Conservation (phyloP, 2,888 invertebrate species). For the Tenthredo notha region DNA sequence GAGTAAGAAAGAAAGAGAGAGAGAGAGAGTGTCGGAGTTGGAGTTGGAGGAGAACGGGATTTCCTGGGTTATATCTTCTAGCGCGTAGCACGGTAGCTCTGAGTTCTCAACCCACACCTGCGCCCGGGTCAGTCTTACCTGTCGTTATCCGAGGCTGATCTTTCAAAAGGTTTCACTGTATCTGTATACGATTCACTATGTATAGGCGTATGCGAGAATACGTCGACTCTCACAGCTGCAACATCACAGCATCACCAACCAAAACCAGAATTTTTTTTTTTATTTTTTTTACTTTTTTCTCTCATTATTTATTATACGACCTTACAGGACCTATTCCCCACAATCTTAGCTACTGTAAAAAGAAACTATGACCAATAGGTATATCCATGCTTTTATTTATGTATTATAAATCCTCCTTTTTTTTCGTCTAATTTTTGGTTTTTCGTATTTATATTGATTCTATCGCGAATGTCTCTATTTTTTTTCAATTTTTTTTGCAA, state of each 20-base stretch:
- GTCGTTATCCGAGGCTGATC: constrained; percentile 77
- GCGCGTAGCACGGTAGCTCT: constrained; percentile 75
- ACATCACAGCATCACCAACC: neutral
- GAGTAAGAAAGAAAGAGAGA: neutral
- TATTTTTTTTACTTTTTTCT: too few relatives aligned
- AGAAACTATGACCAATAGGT: too few relatives aligned
- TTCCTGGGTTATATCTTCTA: constrained; percentile 23
- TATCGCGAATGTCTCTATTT: neutral
- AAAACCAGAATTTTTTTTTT: neutral
- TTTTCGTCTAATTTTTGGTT: too few relatives aligned
- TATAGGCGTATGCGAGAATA: neutral
- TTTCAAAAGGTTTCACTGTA: constrained; percentile 72
- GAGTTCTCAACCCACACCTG: constrained; percentile 76
- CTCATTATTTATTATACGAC: neutral
- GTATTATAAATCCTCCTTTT: too few relatives aligned
- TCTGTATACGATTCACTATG: neutral
- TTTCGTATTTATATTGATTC: too few relatives aligned
- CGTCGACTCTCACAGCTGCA: neutral
- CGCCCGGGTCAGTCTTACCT: constrained; percentile 73
- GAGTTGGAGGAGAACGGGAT: constrained; percentile 26
- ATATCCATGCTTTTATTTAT: too few relatives aligned
- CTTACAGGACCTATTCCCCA: neutral
- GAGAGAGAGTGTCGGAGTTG: neutral
- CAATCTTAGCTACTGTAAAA: too few relatives aligned
- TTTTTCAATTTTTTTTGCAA: neutral